These are phyloP conservation scores for Acanthosepion esculentum DNA, from an alignment of 2,888 invertebrate genomes.

Conservation along the genomic window DNA sequence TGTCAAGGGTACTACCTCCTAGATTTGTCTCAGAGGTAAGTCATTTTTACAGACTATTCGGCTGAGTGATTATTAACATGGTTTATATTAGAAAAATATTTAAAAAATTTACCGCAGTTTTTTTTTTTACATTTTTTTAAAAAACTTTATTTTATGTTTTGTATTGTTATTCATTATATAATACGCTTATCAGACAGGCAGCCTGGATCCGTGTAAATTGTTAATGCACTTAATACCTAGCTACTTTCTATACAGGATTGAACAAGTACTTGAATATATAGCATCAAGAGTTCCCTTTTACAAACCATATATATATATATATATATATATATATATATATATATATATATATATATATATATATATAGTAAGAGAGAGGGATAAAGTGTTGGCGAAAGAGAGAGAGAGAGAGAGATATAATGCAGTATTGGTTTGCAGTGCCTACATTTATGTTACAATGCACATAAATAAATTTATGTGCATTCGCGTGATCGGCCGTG, in stretches of 20 bases:
- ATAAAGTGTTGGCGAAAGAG: too few species aligned
- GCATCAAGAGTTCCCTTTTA: neutral
- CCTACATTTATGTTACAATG: too few species aligned
- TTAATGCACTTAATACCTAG: neutral
- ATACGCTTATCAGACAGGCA: neutral
- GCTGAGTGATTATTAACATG: neutral
- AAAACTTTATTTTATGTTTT: neutral
- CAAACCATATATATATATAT: too few species aligned
- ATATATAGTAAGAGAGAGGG: too few species aligned
- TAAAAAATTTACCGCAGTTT: neutral
- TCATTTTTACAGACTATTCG: neutral
- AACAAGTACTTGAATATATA: too few species aligned
- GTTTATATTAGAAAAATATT: neutral
- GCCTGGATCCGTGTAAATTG: neutral
- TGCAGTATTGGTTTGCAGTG: too few species aligned
- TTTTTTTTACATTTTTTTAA: too few species aligned
- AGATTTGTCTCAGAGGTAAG: conserved; percentile 43
- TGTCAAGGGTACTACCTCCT: conserved; percentile 46
- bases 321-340: too few species aligned
- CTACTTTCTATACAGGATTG: neutral
- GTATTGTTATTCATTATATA: neutral
- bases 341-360: too few species aligned
- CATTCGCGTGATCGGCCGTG: too few species aligned
- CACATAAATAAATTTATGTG: too few species aligned
- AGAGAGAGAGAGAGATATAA: too few species aligned